phyloP scores from a whole-genome alignment of 92 coral and sea anemone species.

The Actinernus sp. region DNA sequence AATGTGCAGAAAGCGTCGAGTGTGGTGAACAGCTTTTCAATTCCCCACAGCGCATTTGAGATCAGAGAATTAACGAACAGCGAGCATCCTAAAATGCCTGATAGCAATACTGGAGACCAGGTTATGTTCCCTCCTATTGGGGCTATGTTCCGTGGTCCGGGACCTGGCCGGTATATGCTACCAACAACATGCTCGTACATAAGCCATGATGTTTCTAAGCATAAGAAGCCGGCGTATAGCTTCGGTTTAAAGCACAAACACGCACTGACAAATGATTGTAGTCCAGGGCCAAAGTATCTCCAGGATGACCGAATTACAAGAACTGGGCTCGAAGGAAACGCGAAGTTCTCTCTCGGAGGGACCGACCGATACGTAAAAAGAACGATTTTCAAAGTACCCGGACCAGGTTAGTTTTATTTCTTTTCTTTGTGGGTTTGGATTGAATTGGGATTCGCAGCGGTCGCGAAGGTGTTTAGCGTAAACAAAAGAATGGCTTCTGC shows the following conservation, averaged over 20 bases:
- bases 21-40: neutral
- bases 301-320: conserved; percentile 32
- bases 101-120: conserved; percentile 40
- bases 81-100: conserved; percentile 68
- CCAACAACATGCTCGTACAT: conserved; percentile 39
- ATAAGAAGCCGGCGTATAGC: conserved; percentile 58
- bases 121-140: conserved; percentile 66
- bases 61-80: neutral
- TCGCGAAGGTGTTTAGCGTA: conserved; percentile 18
- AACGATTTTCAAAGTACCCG: conserved; percentile 52
- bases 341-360: conserved; percentile 65
- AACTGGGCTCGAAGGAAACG: conserved; percentile 59
- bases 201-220: conserved; percentile 46
- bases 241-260: conserved; percentile 58
- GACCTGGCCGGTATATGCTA: conserved; percentile 65
- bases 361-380: conserved; percentile 36
- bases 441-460: conserved; percentile 1
- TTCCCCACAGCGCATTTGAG: neutral
- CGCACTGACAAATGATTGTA: conserved; percentile 56
- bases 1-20: conserved; percentile 1
- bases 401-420: conserved; percentile 50
- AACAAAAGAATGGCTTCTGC: conserved; percentile 21
- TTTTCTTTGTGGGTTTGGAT: neutral
- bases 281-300: conserved; percentile 70
- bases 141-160: conserved; percentile 76